phyloP scores from a whole-genome alignment of 2,113 vertebrate genomes.

The human (Homo sapiens) region DNA sequence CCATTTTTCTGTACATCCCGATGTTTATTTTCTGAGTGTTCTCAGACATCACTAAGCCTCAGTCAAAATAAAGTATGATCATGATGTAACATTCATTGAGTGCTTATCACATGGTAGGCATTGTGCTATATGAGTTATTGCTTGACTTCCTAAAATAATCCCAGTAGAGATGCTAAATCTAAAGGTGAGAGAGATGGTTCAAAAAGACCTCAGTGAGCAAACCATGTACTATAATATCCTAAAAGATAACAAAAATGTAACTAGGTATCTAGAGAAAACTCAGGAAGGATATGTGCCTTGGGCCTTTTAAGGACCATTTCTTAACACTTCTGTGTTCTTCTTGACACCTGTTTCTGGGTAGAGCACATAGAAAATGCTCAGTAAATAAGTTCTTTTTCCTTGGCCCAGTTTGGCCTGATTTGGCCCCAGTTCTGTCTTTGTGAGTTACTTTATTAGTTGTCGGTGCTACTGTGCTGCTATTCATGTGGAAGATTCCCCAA shows the following conservation, averaged over 20 bases:
- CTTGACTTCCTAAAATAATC: slow-evolving; percentile 7
- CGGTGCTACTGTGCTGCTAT: neutral
- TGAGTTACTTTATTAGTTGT: neutral
- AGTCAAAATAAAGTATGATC: neutral
- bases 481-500: neutral
- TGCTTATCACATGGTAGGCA: neutral
- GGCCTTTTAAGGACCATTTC: neutral
- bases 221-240: neutral
- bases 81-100: neutral
- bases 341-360: neutral
- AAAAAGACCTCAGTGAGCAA: neutral
- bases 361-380: neutral
- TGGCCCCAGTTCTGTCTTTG: neutral
- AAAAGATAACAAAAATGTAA: neutral
- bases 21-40: neutral
- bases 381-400: neutral
- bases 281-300: neutral
- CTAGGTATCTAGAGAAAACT: neutral
- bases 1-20: neutral
- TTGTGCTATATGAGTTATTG: neutral
- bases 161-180: neutral
- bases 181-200: slow-evolving; percentile 29
- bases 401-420: neutral
- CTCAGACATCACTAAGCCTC: neutral
- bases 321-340: neutral